Percentiles rank a stretch among this genome's conserved stretches.
Conservation (phyloP, 2,888 invertebrate species). For the Merodon equestris region DNA sequence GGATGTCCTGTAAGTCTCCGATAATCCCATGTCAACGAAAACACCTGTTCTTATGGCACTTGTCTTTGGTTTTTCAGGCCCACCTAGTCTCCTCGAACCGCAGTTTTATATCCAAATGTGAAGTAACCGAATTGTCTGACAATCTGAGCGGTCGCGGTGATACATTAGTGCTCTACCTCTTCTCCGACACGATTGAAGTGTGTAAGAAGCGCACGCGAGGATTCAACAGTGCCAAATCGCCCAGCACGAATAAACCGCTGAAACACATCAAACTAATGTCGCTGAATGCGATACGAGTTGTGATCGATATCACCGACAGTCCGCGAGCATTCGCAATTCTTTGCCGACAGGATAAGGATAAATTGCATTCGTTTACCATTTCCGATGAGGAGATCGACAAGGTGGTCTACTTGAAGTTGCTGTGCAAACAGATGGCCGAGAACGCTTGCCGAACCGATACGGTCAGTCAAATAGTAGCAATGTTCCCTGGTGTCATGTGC, state of each 20-base stretch:
- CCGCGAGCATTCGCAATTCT: constrained; percentile 94
- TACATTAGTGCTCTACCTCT: constrained; percentile 92
- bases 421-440: constrained; percentile 95
- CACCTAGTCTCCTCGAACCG: constrained; percentile 96
- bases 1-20: constrained; percentile 91
- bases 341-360: constrained; percentile 93
- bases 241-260: constrained; percentile 89
- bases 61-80: constrained; percentile 81
- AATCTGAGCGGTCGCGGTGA: constrained; percentile 92
- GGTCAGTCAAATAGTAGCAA: constrained; percentile 80
- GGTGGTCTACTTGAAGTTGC: constrained; percentile 87
- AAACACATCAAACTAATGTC: constrained; percentile 95
- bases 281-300: constrained; percentile 92
- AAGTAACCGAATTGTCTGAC: constrained; percentile 92
- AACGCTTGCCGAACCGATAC: constrained; percentile 95
- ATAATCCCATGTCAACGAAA: too few relatives aligned
- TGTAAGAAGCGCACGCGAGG: constrained; percentile 91
- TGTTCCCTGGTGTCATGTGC: not conserved
- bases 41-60: not conserved
- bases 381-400: constrained; percentile 91
- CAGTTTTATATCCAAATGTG: constrained; percentile 91
- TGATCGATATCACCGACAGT: constrained; percentile 94
- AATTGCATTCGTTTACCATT: constrained; percentile 92
- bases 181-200: constrained; percentile 96
- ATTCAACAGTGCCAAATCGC: constrained; percentile 85